phyloP scores from a whole-genome alignment of 2,113 vertebrate species.

The Microtus pennsylvanicus region DNA sequence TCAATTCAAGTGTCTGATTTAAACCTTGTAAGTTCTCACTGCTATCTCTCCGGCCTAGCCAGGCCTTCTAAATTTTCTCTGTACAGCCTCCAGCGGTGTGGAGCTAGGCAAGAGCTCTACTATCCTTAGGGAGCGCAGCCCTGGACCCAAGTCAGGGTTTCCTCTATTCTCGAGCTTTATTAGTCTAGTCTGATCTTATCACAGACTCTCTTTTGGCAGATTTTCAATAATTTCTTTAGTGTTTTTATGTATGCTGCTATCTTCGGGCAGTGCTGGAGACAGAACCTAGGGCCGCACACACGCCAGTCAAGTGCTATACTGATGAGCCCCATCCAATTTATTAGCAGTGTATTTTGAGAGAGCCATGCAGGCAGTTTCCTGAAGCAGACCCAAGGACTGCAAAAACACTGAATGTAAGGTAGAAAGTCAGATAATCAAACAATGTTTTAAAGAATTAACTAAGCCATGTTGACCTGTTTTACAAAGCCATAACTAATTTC shows the following conservation, averaged over 20 bases:
- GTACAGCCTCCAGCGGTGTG: rapidly evolving
- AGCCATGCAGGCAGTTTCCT: background rate
- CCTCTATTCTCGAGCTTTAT: background rate
- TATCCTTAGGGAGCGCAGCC: background rate
- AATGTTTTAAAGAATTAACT: background rate
- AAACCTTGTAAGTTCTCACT: background rate
- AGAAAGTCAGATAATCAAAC: background rate
- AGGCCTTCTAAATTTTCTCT: background rate
- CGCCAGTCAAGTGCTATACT: background rate
- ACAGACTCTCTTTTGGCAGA: background rate
- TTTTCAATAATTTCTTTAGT: slow-evolving; percentile 7
- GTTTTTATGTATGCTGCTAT: background rate
- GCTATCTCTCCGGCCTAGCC: background rate
- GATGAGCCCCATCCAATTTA: too few species aligned
- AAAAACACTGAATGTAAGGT: slow-evolving; percentile 2
- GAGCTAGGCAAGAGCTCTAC: background rate
- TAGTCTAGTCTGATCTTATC: background rate
- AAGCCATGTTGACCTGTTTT: background rate
- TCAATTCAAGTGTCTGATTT: background rate
- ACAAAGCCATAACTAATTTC: background rate
- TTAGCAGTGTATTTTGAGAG: background rate
- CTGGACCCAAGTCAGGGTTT: background rate
- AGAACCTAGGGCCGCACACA: background rate
- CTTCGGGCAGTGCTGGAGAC: background rate
- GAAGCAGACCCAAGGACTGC: background rate